Conservation (phyloP, 2,113 vertebrate species). For the Lutjanus erythropterus region DNA sequence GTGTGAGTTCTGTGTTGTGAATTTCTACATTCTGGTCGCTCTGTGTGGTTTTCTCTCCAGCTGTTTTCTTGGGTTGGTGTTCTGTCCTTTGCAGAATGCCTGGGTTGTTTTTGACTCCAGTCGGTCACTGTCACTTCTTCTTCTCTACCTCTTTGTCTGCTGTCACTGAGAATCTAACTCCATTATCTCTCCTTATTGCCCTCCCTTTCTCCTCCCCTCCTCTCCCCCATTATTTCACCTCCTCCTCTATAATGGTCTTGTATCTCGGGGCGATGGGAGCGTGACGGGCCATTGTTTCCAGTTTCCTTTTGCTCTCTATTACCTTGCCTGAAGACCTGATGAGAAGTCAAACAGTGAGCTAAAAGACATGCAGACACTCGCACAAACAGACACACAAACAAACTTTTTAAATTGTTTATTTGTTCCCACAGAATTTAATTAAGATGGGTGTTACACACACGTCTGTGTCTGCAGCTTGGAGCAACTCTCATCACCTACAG, state of each 20-base stretch:
- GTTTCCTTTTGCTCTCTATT: conserved; percentile 55
- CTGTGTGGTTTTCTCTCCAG: too few species aligned
- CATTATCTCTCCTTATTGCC: background rate
- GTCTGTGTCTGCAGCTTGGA: background rate
- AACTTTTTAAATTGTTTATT: background rate
- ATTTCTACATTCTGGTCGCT: too few species aligned
- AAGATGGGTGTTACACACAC: too few species aligned
- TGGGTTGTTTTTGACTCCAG: too few species aligned
- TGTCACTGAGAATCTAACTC: background rate
- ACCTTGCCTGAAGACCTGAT: conserved; percentile 11
- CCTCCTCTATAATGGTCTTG: conserved; percentile 26
- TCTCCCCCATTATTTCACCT: conserved; percentile 32
- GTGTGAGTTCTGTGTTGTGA: too few species aligned
- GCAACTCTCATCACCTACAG: too few species aligned
- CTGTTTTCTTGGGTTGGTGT: too few species aligned
- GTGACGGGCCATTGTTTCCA: conserved; percentile 50
- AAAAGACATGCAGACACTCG: conserved; percentile 22
- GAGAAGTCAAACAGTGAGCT: conserved; percentile 18
- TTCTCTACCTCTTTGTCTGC: too few species aligned
- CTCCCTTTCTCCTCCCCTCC: background rate
- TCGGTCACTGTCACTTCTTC: too few species aligned
- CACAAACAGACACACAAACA: conserved; percentile 1
- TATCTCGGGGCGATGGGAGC: conserved; percentile 34
- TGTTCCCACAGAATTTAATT: background rate
- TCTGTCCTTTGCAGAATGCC: too few species aligned